These are phyloP conservation scores for Typhlomys cinereus DNA, from an alignment of 2,113 vertebrate species.

Conservation along the genomic window DNA sequence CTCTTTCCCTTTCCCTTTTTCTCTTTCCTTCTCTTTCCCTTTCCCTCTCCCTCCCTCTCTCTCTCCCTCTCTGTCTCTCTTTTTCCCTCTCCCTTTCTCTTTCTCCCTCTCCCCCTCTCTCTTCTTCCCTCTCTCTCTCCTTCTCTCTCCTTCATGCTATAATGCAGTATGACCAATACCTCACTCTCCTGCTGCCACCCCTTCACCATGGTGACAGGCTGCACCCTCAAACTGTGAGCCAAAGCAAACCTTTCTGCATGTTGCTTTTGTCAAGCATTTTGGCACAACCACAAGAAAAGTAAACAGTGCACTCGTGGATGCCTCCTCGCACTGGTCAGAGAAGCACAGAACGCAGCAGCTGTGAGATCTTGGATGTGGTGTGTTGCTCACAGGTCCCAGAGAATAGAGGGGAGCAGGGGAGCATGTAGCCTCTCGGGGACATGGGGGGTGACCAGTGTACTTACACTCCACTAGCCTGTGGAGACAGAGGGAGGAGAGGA, in stretches of 20 bases:
- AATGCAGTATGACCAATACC: neutral
- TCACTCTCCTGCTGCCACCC: neutral
- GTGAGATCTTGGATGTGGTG: neutral
- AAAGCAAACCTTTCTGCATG: neutral
- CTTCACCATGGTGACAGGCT: neutral
- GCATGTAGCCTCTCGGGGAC: neutral
- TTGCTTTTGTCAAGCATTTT: neutral
- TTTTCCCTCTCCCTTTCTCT: no score
- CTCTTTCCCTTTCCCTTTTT: no score
- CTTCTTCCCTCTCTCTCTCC: no score
- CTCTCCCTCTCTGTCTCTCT: no score
- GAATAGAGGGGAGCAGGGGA: rapidly evolving
- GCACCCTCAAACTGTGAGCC: neutral
- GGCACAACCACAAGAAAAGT: neutral
- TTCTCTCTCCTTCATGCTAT: neutral
- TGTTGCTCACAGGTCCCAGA: neutral
- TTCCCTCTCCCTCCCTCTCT: no score
- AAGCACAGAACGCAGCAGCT: neutral
- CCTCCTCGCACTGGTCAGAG: neutral
- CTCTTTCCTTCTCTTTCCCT: no score
- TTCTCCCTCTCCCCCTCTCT: no score
- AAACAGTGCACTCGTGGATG: neutral
- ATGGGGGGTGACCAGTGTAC: neutral
- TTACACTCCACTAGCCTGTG: neutral
- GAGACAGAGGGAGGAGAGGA: neutral